phyloP scores from a whole-genome alignment of 2,113 vertebrate genomes.

The Alaudala cheleensis region DNA sequence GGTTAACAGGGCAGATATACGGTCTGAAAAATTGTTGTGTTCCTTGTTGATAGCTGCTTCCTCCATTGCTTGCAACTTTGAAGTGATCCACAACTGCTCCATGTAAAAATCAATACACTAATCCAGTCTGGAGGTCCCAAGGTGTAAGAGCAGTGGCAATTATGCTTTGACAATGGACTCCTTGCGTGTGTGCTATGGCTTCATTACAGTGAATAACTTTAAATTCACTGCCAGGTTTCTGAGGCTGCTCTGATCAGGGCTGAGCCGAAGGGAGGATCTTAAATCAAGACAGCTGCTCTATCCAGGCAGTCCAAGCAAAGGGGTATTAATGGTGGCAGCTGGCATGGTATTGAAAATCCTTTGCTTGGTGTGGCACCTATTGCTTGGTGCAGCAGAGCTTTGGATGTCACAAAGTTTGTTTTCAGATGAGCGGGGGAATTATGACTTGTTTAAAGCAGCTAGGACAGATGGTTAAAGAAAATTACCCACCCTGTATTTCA shows the following conservation, averaged over 20 bases:
- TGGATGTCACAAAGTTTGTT: background rate
- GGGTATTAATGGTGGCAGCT: background rate
- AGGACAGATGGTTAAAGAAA: background rate
- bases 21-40: background rate
- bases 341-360: background rate
- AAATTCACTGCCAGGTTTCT: background rate
- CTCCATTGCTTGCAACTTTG: background rate
- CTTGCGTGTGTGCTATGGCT: background rate
- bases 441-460: background rate
- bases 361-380: background rate
- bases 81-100: constrained; percentile 11
- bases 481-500: background rate
- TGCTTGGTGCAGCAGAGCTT: background rate
- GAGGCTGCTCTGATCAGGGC: background rate
- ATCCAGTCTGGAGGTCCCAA: constrained; percentile 21
- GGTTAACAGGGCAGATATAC: background rate
- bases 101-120: constrained; percentile 41
- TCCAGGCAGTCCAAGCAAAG: background rate
- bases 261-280: background rate
- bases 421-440: background rate
- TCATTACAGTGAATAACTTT: constrained; percentile 9
- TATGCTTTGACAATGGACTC: constrained; percentile 22
- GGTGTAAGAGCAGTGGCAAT: constrained; percentile 14
- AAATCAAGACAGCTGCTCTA: background rate
- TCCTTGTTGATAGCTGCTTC: background rate